phyloP scores from a whole-genome alignment of 1,140 invertebrate species.

The Pteromalus puparum region DNA sequence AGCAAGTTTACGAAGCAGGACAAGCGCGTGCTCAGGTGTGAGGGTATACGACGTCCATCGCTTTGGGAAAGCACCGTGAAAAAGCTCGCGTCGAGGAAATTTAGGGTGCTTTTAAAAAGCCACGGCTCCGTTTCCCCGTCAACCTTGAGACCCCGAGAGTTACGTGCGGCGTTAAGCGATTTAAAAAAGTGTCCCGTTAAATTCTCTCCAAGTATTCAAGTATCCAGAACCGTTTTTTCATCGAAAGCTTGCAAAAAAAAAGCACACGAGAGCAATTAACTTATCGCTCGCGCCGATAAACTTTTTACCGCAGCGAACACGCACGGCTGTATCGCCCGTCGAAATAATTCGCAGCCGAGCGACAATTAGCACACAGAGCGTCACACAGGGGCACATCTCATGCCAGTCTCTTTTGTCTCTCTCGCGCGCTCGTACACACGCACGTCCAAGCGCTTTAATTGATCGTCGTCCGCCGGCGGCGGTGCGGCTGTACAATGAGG shows the following conservation, averaged over 20 bases:
- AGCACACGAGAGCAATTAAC: constrained; percentile 5
- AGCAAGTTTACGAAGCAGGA: not conserved
- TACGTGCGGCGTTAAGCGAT: not conserved
- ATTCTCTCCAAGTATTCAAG: not conserved
- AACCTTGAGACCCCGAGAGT: not conserved
- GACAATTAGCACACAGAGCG: constrained; percentile 15
- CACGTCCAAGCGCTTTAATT: constrained; percentile 17
- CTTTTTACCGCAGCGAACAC: constrained; percentile 5
- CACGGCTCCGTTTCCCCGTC: not conserved
- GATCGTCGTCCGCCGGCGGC: not conserved
- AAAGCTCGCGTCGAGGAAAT: constrained; percentile 53
- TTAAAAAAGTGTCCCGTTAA: not conserved
- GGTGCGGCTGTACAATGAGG: constrained; percentile 55
- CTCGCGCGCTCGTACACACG: not conserved
- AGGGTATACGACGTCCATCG: not conserved
- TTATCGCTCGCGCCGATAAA: not conserved
- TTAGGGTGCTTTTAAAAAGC: constrained; percentile 59
- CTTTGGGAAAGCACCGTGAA: not conserved
- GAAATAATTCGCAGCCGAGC: not conserved
- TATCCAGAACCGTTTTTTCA: not conserved
- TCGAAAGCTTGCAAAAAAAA: too few relatives aligned
- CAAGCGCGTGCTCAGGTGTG: not conserved
- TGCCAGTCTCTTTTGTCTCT: constrained; percentile 32
- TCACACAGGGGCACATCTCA: constrained; percentile 3
- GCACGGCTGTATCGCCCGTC: not conserved